Evolutionary conservation across 2,888 invertebrate genomes (phyloP).

Genomic region (Drosophila meridionalis): DNA sequence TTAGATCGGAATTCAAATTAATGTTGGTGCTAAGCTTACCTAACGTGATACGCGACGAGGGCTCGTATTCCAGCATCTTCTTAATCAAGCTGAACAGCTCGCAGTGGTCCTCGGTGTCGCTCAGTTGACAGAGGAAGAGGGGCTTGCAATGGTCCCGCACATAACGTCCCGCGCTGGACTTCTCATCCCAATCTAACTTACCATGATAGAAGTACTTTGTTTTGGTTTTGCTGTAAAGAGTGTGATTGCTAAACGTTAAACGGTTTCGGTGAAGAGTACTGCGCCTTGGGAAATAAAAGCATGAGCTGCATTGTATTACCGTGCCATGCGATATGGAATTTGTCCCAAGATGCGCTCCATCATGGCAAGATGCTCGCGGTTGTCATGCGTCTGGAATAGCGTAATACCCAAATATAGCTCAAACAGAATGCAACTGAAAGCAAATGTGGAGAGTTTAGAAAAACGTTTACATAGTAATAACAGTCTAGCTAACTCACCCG

Average conservation of each 20-base stretch:
- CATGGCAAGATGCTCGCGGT: constrained; percentile 99
- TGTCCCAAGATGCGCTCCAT: constrained; percentile 99
- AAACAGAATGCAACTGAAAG: constrained; percentile 94
- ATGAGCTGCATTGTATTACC: constrained; percentile 87
- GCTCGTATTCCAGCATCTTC: constrained; percentile 99
- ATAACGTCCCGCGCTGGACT: constrained; percentile 98
- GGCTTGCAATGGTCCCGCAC: constrained; percentile 99
- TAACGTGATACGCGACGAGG: constrained; percentile 94
- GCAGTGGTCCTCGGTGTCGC: constrained; percentile 95
- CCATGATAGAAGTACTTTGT: constrained; percentile 99
- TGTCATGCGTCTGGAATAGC: constrained; percentile 99
- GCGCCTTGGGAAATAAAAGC: constrained; percentile 75
- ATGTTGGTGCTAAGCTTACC: constrained; percentile 74
- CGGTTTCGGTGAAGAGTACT: constrained; percentile 82
- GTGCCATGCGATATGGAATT: constrained; percentile 91
- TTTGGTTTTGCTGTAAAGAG: constrained; percentile 92
- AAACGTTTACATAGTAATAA: background rate
- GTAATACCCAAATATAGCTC: constrained; percentile 99
- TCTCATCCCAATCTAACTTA: constrained; percentile 98
- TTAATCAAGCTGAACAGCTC: constrained; percentile 97
- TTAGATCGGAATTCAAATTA: background rate
- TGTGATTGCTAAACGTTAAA: constrained; percentile 84
- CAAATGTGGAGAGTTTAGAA: background rate
- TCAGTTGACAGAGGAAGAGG: constrained; percentile 95
- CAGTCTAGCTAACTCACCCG: constrained; percentile 86